A percentile compares a stretch with the other conserved stretches of the same genome.
Evolutionary conservation across 1,140 invertebrate genomes (phyloP).

Genomic region (Colletes latitarsis): DNA sequence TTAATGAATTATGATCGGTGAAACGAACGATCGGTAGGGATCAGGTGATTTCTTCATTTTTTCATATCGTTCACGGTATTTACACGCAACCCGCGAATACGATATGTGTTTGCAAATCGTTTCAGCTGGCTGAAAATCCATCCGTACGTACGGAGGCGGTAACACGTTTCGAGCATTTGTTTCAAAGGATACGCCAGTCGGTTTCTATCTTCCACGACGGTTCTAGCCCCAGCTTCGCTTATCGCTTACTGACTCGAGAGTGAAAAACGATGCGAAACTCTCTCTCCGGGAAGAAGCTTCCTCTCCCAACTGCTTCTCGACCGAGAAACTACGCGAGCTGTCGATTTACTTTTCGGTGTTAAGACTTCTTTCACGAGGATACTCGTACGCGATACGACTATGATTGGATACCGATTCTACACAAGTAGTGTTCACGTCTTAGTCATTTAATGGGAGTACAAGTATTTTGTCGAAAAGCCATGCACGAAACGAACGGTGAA

Average conservation of each 20-base stretch:
- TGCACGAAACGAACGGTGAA: too few relatives aligned
- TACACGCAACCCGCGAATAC: constrained; percentile 9
- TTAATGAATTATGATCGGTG: too few relatives aligned
- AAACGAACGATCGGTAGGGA: too few relatives aligned
- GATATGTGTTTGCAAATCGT: constrained; percentile 47
- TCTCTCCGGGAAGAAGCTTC: constrained; percentile 7
- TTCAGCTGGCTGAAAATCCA: constrained; percentile 31
- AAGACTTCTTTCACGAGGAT: background rate
- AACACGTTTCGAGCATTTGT: constrained; percentile 44
- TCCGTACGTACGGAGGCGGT: background rate
- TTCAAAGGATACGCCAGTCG: constrained; percentile 26
- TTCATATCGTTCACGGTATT: constrained; percentile 4
- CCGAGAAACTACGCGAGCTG: background rate
- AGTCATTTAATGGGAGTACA: too few relatives aligned
- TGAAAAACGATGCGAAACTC: constrained; percentile 39
- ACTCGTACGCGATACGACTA: too few relatives aligned
- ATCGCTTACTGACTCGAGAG: constrained; percentile 26
- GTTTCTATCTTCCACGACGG: constrained; percentile 18
- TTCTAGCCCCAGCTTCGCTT: constrained; percentile 7
- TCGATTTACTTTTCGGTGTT: constrained; percentile 4
- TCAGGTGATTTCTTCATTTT: too few relatives aligned
- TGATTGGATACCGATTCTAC: too few relatives aligned
- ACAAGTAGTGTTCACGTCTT: too few relatives aligned
- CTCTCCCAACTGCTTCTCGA: background rate
- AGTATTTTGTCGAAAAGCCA: too few relatives aligned